phyloP scores from a whole-genome alignment of 2,888 invertebrate genomes.

The Cryptosula pallasiana region DNA sequence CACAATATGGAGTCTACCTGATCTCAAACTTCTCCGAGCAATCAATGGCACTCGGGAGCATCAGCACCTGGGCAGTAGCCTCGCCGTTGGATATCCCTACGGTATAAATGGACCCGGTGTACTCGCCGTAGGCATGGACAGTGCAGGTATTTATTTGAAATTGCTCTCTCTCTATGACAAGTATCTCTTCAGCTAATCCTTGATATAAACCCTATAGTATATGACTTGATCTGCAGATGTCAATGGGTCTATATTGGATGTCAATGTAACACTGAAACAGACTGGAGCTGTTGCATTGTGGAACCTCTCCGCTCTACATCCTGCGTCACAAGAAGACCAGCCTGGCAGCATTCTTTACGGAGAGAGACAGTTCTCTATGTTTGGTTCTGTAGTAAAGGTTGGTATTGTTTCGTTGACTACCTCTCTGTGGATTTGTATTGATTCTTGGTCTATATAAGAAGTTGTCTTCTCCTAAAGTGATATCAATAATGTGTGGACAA shows the following conservation, averaged over 20 bases:
- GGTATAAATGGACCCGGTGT: neutral
- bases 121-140: neutral
- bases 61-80: neutral
- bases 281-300: neutral
- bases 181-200: too few species aligned
- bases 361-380: slow-evolving; percentile 1
- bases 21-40: neutral
- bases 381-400: too few species aligned
- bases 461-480: too few species aligned
- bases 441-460: too few species aligned
- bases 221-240: too few species aligned
- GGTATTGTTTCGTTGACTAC: too few species aligned
- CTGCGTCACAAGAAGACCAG: neutral
- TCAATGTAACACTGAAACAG: neutral
- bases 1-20: slow-evolving; percentile 24
- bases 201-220: too few species aligned
- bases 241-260: neutral
- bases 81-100: neutral
- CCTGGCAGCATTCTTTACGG: neutral
- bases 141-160: too few species aligned
- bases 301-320: neutral
- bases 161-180: too few species aligned
- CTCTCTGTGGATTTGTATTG: too few species aligned
- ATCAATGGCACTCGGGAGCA: neutral
- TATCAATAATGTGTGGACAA: too few species aligned